These are phyloP conservation scores for Nasalis larvatus DNA, from an alignment of 2,113 vertebrate genomes.

Conservation along the genomic window DNA sequence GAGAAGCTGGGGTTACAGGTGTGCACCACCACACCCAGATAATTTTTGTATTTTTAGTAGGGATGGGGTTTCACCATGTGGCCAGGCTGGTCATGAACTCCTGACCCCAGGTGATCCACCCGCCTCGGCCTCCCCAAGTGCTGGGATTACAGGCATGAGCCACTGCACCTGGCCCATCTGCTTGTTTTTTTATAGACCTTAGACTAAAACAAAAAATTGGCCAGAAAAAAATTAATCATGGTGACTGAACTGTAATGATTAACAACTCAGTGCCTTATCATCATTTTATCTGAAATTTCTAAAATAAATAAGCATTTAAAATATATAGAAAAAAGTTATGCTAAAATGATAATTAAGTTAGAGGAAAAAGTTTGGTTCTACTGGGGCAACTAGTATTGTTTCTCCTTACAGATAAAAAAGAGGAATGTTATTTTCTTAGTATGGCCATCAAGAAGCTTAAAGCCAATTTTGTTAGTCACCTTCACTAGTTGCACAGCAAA, in stretches of 20 bases:
- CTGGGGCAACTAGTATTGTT: background rate
- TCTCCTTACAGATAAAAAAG: background rate
- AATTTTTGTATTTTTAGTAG: too few species aligned
- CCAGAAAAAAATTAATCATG: background rate
- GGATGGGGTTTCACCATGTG: too few species aligned
- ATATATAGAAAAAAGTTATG: background rate
- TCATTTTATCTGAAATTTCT: slow-evolving; percentile 20
- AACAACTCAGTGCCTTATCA: background rate
- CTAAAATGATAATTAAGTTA: slow-evolving; percentile 25
- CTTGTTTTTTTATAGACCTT: background rate
- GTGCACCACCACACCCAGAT: too few species aligned
- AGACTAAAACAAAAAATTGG: background rate
- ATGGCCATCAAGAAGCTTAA: background rate
- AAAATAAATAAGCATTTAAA: background rate
- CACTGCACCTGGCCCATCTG: too few species aligned
- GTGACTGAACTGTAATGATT: background rate
- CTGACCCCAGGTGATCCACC: too few species aligned
- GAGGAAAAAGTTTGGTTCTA: background rate
- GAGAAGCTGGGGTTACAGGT: too few species aligned
- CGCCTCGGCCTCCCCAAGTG: too few species aligned
- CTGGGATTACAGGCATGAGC: too few species aligned
- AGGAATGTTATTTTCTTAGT: background rate
- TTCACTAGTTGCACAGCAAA: background rate
- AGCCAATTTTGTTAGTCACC: background rate
- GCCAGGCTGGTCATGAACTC: too few species aligned